Conservation (phyloP, 2,113 vertebrate species). For the Nerophis ophidion region DNA sequence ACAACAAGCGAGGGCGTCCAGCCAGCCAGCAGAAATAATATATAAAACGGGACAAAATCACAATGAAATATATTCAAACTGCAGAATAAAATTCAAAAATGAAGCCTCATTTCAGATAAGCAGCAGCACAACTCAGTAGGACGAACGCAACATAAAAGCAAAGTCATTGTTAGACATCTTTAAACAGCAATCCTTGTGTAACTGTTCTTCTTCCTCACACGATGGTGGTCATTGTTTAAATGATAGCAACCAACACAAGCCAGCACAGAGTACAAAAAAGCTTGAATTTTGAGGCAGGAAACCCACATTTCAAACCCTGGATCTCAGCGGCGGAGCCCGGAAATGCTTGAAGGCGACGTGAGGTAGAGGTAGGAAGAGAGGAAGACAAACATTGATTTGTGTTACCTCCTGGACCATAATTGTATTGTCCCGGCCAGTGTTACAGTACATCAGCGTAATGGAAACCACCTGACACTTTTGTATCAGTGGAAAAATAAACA, state of each 20-base stretch:
- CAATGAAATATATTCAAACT: slow-evolving; percentile 25
- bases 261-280: slow-evolving; percentile 43
- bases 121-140: slow-evolving; percentile 6
- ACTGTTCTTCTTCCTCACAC: background rate
- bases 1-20: slow-evolving; percentile 41
- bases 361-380: slow-evolving; percentile 25
- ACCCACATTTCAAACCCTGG: slow-evolving; percentile 78
- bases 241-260: slow-evolving; percentile 1
- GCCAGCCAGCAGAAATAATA: slow-evolving; percentile 32
- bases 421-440: no score
- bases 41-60: slow-evolving; percentile 36
- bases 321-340: slow-evolving; percentile 63
- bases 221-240: no score
- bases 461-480: no score
- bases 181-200: background rate
- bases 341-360: slow-evolving; percentile 64
- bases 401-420: no score
- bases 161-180: slow-evolving; percentile 3
- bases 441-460: no score
- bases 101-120: background rate
- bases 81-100: background rate
- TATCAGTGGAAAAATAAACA: no score
- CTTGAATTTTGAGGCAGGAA: slow-evolving; percentile 33
- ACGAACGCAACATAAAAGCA: slow-evolving; percentile 12
- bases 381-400: slow-evolving; percentile 7